Evolutionary conservation across 2,797 vertebrate genomes (phyloP), one percentile per base, ranked within the genome.

Genomic region (Mycteria americana): DNA sequence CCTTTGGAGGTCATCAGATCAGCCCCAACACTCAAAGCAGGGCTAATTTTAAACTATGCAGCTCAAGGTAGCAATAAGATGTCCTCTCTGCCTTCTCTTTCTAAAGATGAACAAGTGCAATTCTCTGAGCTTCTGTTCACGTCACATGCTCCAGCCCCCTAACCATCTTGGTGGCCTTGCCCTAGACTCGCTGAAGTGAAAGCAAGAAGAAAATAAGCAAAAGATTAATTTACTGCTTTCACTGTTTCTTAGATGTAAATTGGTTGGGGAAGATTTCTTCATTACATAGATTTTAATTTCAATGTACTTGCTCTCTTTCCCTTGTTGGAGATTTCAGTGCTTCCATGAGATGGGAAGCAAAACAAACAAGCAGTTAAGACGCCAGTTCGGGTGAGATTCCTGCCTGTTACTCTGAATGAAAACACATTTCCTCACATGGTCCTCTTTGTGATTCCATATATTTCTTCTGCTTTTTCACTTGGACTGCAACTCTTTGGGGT

Each of bases 311-410:
- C 6, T 63, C 2, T 39, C 23, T 74, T 63, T 59, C 19, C 10
- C 11, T 10, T 24, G 7, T 24, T 85, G 43, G 51, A 63, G 18
- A 60, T 64, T 79, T 80, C 56, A 35, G 13, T 45, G 22, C 19
- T 86, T 72, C 28, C 9, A 10, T 41, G 17, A 73, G 37, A 37
- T 37, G 8, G 43, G 28, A 78, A 73, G 13, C 31, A 77, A 70
- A 59, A 9, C 0, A 2, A 81, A 17, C 6, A 75, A 37, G 13
- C 28, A 60, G 18, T 51, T 39, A 51, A 33, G 56, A 65, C 6
- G 3, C 9, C 1, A 1, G 6, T 63, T 46, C 1, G 0, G 5
- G 6, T 56, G 43, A 65, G 27, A 65, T 51, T 76, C n/a, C 43
- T 76, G 19, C 7, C 43, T 76, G 18, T 3, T 31, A 23, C 31